phyloP scores from a whole-genome alignment of 2,888 invertebrate genomes.

The Ormyrus labotus region DNA sequence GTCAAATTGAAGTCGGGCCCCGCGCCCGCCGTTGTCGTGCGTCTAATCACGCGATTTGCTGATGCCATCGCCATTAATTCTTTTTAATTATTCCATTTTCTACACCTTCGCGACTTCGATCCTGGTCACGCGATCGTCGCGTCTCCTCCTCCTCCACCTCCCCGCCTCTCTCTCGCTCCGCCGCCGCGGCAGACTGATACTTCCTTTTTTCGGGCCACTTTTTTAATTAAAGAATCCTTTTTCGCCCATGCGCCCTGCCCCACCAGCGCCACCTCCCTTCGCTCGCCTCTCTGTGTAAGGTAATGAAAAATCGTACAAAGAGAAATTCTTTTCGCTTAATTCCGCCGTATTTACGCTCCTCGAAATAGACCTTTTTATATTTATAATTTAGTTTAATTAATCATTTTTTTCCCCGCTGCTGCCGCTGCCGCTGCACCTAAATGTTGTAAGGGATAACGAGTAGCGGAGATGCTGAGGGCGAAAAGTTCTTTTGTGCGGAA shows the following conservation, averaged over 20 bases:
- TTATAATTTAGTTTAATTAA: neutral
- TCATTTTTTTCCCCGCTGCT: neutral
- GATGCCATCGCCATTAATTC: conserved; percentile 55
- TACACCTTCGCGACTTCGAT: conserved; percentile 53
- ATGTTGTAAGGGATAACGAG: too few species aligned
- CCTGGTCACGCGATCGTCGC: conserved; percentile 54
- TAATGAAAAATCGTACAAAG: conserved; percentile 52
- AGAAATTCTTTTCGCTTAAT: conserved; percentile 4
- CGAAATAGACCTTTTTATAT: neutral
- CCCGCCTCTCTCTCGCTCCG: neutral
- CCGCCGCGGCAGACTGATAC: conserved; percentile 21
- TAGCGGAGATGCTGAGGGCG: too few species aligned
- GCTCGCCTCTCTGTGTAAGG: conserved; percentile 8
- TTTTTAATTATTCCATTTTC: conserved; percentile 58
- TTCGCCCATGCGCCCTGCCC: conserved; percentile 15
- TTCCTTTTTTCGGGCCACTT: conserved; percentile 46
- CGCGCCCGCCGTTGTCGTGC: neutral
- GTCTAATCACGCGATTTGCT: conserved; percentile 54
- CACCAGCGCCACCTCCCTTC: neutral
- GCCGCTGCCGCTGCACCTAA: too few species aligned
- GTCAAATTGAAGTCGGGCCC: conserved; percentile 32
- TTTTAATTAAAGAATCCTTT: conserved; percentile 57
- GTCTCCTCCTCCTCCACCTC: too few species aligned
- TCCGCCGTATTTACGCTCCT: neutral
- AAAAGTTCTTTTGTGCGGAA: too few species aligned